A percentile compares a stretch with the other conserved stretches of the same genome.
These are phyloP conservation scores for Gymnocheta viridis DNA, from an alignment of 2,888 invertebrate genomes.

Conservation along the genomic window DNA sequence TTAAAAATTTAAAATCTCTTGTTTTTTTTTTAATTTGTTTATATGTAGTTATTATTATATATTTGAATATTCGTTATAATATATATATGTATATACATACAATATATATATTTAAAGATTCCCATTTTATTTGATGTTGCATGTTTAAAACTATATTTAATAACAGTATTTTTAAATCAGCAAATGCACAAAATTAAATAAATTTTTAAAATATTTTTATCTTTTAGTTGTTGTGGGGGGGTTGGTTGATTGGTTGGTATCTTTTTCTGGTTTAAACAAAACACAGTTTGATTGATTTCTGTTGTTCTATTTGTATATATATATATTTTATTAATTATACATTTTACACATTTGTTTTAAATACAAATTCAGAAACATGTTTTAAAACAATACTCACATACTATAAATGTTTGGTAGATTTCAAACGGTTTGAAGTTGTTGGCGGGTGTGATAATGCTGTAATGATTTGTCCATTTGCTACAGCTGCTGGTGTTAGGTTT, in stretches of 20 bases:
- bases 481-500: not conserved
- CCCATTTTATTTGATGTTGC: conserved; percentile 65
- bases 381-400: conserved; percentile 29
- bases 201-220: not conserved
- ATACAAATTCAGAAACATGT: conserved; percentile 17
- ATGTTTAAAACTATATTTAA: conserved; percentile 42
- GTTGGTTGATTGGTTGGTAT: conserved; percentile 22
- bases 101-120: conserved; percentile 67
- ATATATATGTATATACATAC: no score
- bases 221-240: conserved; percentile 23
- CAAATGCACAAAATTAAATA: conserved; percentile 54
- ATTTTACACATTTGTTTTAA: conserved; percentile 42
- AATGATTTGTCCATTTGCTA: conserved; percentile 11
- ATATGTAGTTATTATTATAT: conserved; percentile 36
- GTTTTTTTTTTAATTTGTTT: conserved; percentile 3
- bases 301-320: conserved; percentile 26
- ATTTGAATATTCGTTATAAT: conserved; percentile 19
- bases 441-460: conserved; percentile 27
- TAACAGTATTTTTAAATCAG: conserved; percentile 47
- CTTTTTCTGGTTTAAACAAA: conserved; percentile 69
- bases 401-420: conserved; percentile 11
- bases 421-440: conserved; percentile 15
- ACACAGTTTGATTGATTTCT: conserved; percentile 70
- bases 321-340: not conserved
- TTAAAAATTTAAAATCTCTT: conserved; percentile 31